These are phyloP conservation scores for Hestina assimilis DNA, from an alignment of 1,140 invertebrate species.

Conservation along the genomic window DNA sequence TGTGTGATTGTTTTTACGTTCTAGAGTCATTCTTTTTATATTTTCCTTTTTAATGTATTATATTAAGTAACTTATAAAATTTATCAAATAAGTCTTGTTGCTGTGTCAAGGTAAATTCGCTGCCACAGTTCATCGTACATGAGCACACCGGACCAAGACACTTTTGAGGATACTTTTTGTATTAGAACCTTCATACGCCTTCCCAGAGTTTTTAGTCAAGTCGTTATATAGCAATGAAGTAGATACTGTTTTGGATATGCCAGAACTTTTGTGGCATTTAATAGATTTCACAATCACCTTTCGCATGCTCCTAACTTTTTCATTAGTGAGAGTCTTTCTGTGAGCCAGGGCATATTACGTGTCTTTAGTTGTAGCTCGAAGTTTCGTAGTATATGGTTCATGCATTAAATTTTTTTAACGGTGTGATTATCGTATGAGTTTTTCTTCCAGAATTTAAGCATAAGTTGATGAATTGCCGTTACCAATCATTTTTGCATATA, in stretches of 20 bases:
- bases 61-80: constrained; percentile 24
- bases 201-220: constrained; percentile 24
- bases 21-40: constrained; percentile 28
- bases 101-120: constrained; percentile 8
- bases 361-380: constrained; percentile 1
- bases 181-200: constrained; percentile 21
- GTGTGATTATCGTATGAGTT: constrained; percentile 33
- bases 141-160: constrained; percentile 13
- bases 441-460: constrained; percentile 24
- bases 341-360: constrained; percentile 9
- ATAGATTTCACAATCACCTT: too few species aligned
- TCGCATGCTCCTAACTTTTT: background rate
- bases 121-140: constrained; percentile 21
- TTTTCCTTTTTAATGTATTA: constrained; percentile 19
- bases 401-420: constrained; percentile 46
- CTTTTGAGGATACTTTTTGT: constrained; percentile 17
- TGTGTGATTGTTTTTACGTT: constrained; percentile 28
- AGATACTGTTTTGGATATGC: background rate
- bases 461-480: constrained; percentile 55
- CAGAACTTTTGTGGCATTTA: background rate
- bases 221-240: constrained; percentile 1
- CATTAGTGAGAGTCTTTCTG: constrained; percentile 3
- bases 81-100: constrained; percentile 21
- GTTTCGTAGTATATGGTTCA: constrained; percentile 40
- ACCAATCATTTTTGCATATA: constrained; percentile 43